Evolutionary conservation across 2,797 vertebrate species (phyloP), one percentile per base, ranked within the genome.

Genomic region (Buceros bicornis): DNA sequence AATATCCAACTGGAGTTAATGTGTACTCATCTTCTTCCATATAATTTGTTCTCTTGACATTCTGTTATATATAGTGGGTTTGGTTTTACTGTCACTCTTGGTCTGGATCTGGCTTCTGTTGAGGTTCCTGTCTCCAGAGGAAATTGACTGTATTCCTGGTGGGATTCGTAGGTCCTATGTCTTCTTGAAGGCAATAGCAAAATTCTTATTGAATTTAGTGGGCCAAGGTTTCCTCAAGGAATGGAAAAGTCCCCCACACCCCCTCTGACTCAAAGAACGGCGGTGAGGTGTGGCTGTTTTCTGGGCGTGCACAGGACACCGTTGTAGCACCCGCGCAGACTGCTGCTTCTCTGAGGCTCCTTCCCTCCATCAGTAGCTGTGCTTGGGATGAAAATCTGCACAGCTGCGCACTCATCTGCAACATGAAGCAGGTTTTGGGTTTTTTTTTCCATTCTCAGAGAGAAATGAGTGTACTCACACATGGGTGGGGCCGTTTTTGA

Each of bases 41-140:
- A 43, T 90, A 19, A 73, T 92, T 87, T 93, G 31, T 95, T 95
- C 18, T 93, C 35, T 29, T 89, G 78, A 84, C 57, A 95, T 61
- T 71, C 47, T 62, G 33, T 73, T n/a, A 54, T 62, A 54, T 60
- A 25, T 40, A 66, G 22, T 48, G 50, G 3, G 12, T 51, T 95
- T 86, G 61, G 15, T 65, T 88, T 93, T 64, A 61, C 28, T 6
- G 35, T 94, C 2, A 4, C 11, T 95, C 45, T 90, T 90, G 57
- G 18, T 78, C 95, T 91, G 83, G 24, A 64, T 93, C 50, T 90
- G 60, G 17, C 37, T 80, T 87, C n/a, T 60, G 0, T 14, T 77
- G 85, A 66, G 45, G 42, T 64, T 93, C 3, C 2, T 58, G 19
- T 56, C n/a, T 54, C 16, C 42, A 50, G 54, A 76, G 67, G 57